These are phyloP conservation scores for Ormyrus nitidulus DNA, from an alignment of 2,888 invertebrate species.

Conservation along the genomic window DNA sequence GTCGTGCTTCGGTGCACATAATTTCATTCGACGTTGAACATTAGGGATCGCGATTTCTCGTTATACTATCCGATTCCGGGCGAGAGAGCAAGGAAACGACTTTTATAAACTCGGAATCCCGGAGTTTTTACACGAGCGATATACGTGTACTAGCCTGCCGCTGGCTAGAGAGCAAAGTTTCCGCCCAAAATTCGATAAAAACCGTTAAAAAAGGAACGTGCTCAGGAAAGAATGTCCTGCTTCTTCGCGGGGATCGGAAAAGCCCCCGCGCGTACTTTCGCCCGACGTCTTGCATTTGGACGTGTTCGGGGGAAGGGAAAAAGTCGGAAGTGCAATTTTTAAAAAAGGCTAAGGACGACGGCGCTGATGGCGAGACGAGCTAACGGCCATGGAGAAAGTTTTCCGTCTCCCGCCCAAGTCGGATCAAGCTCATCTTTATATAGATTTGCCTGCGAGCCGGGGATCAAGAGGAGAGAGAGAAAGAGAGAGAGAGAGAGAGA, in stretches of 20 bases:
- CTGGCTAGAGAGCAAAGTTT: neutral
- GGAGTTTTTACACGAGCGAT: constrained; percentile 4
- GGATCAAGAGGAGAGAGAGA: too few species aligned
- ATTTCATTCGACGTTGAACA: constrained; percentile 14
- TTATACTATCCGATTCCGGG: neutral
- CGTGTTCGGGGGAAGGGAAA: constrained; percentile 6
- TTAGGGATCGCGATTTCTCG: constrained; percentile 28
- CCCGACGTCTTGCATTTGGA: neutral
- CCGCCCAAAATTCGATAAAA: constrained; percentile 41
- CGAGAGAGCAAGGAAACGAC: constrained; percentile 5
- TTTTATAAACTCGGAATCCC: constrained; percentile 31
- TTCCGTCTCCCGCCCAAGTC: neutral
- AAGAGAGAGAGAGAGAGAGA: too few species aligned
- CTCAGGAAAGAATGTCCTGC: too few species aligned
- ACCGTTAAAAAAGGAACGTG: constrained; percentile 16
- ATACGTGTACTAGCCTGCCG: too few species aligned
- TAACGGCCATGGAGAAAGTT: constrained; percentile 16
- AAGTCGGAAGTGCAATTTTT: constrained; percentile 37
- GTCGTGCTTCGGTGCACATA: neutral
- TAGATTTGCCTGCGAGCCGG: too few species aligned
- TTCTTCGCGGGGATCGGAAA: too few species aligned
- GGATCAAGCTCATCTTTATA: too few species aligned
- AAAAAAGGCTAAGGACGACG: constrained; percentile 1
- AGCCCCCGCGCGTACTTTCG: neutral
- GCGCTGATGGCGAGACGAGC: constrained; percentile 15